These are phyloP conservation scores for Argynnis bischoffii DNA, from an alignment of 2,888 invertebrate genomes.

Conservation along the genomic window DNA sequence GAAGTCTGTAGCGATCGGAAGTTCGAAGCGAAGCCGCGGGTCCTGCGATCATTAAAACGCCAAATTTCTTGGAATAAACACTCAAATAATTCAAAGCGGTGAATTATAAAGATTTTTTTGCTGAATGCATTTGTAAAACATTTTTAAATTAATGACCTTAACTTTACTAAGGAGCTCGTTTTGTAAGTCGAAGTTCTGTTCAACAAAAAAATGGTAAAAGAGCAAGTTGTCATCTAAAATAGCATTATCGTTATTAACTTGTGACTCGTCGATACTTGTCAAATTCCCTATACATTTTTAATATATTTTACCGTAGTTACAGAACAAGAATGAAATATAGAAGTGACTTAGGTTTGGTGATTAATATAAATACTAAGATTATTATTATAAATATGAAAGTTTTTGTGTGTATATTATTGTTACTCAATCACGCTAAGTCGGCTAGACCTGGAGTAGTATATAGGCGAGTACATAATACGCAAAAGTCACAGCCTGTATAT, in stretches of 20 bases:
- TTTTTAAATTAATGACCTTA: conserved; percentile 22
- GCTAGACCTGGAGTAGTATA: no score
- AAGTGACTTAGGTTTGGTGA: no score
- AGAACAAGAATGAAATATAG: no score
- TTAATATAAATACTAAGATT: no score
- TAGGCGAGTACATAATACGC: no score
- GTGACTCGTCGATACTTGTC: not conserved
- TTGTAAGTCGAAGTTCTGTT: not conserved
- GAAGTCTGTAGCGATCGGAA: no score
- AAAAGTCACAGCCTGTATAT: no score
- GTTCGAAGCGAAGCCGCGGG: no score
- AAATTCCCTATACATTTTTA: not conserved
- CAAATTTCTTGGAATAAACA: conserved; percentile 9
- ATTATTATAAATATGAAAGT: no score
- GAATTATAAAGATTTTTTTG: conserved; percentile 9
- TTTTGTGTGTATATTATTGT: no score
- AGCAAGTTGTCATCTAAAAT: conserved; percentile 8
- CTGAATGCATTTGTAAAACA: conserved; percentile 5
- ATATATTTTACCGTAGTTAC: no score
- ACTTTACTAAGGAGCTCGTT: not conserved
- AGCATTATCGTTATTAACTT: conserved; percentile 4
- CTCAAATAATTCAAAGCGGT: conserved; percentile 18
- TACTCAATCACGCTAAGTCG: no score
- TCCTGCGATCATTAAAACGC: not conserved
- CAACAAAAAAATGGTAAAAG: not conserved